Base-by-base conservation (phyloP, 2,797 vertebrate genomes). In the Corythornis leucogaster region DNA sequence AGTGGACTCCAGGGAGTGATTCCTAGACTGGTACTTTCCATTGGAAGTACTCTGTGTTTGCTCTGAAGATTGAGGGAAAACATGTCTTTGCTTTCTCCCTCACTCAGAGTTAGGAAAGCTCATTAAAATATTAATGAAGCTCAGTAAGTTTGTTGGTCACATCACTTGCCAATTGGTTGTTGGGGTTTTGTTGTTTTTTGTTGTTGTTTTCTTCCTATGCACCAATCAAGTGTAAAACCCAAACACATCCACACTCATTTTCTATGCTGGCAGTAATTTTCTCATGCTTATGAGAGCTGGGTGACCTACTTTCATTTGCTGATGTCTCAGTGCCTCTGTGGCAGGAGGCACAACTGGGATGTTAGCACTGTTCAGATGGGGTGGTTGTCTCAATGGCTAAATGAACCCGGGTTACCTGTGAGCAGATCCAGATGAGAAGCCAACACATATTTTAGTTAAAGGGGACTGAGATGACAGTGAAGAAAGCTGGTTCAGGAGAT, bases 231-330 rank as follows among this genome's bases (percentile, higher is more conserved):
- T 62, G 43, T 53, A 67, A 94, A 94, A 57, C 53, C 42, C 9
- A 0, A 85, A 87, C 42, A 50, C 83, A 86, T 85, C 73, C 80
- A 63, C 21, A 51, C 42, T 46, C 11, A 33, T 93, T 85, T 80
- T 80, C 81, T 82, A 1, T 63, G 20, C 74, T 92, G 76, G 76
- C 84, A 91, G 9, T 77, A 42, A 16, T 69, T 78, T 77, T 57
- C 80, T 92, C 81, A 57, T 31, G 71, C 42, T 77, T 43, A 38
- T 75, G 70, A 70, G 70, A 95, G 83, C 76, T 61, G 55, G 88
- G 64, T 75, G 64, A 91, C 84, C 78, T 87, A 74, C 75, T 94
- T 95, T 57, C 28, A 62, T 64, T 77, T 85, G 58, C 40, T 69
- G 1, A 3, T 51, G 59, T 69, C 63, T 77, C 46, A 19, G 30